Conservation (phyloP, 1,140 invertebrate species). For the Plectrocnemia conspersa region DNA sequence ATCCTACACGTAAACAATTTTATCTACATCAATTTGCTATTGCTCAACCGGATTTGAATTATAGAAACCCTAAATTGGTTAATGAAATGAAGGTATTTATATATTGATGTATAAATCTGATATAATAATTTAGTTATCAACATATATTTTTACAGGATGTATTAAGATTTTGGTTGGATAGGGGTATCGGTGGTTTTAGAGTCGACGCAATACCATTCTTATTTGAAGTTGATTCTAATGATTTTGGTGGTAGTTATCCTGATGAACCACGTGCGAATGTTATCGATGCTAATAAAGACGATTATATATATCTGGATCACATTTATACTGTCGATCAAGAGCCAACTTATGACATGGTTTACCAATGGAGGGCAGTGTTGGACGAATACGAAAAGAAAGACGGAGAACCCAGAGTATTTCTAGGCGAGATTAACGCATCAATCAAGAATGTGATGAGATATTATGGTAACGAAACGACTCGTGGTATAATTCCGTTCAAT, state of each 20-base stretch:
- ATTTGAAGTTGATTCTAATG: conserved; percentile 51
- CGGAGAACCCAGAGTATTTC: conserved; percentile 57
- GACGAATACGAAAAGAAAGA: conserved; percentile 48
- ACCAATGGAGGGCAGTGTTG: conserved; percentile 53
- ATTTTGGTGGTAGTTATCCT: conserved; percentile 44
- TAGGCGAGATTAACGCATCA: conserved; percentile 66
- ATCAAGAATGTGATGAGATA: conserved; percentile 59
- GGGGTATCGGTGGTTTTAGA: conserved; percentile 71
- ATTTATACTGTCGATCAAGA: conserved; percentile 59
- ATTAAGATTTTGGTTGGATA: conserved; percentile 66
- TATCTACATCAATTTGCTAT: conserved; percentile 69
- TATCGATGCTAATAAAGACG: conserved; percentile 38
- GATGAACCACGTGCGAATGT: conserved; percentile 54
- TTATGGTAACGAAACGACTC: conserved; percentile 51
- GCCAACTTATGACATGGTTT: conserved; percentile 51
- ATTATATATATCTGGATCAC: conserved; percentile 59
- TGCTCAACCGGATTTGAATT: conserved; percentile 74
- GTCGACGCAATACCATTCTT: conserved; percentile 62
- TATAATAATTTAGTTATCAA: neutral
- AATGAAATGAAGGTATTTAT: conserved; percentile 58
- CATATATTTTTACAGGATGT: conserved; percentile 53
- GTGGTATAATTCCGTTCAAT: conserved; percentile 64
- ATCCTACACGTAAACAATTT: conserved; percentile 61
- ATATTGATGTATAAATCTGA: conserved; percentile 6
- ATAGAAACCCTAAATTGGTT: conserved; percentile 55